Evolutionary conservation across 2,797 vertebrate genomes (phyloP).

Genomic region (Coregonus ussuriensis): DNA sequence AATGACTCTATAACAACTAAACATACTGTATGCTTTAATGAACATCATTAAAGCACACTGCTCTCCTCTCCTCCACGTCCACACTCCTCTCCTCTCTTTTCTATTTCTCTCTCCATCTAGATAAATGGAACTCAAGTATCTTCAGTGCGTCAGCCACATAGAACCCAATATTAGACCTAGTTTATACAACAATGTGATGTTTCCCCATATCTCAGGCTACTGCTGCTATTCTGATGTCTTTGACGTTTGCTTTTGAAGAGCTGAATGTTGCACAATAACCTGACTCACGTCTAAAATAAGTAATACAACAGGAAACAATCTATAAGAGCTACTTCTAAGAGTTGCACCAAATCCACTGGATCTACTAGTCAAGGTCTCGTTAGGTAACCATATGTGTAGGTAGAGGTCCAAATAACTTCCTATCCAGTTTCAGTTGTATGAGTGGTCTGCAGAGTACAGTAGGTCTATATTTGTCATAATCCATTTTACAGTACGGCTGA

Average conservation of each 20-base stretch:
- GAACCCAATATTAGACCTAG: neutral
- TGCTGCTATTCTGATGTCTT: neutral
- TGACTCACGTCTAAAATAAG: conserved; percentile 41
- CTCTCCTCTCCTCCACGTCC: conserved; percentile 13
- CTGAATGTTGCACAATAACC: conserved; percentile 35
- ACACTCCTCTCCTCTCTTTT: neutral
- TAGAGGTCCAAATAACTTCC: neutral
- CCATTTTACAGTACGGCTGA: neutral
- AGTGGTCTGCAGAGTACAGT: neutral
- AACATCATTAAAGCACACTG: no score
- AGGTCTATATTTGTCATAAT: neutral
- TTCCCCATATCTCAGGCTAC: neutral
- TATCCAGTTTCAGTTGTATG: neutral
- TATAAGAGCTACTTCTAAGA: conserved; percentile 34
- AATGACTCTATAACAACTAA: neutral
- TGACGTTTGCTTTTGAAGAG: neutral
- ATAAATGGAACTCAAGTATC: neutral
- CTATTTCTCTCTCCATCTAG: neutral
- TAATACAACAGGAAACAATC: neutral
- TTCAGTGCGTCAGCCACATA: neutral
- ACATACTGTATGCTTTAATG: no score
- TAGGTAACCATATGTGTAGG: conserved; percentile 2
- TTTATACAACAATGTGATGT: conserved; percentile 3
- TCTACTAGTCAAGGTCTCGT: neutral
- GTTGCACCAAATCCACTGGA: neutral